Percentiles rank a stretch among this genome's conserved stretches.
phyloP scores from a whole-genome alignment of 2,113 vertebrate genomes.

The Riparia riparia region DNA sequence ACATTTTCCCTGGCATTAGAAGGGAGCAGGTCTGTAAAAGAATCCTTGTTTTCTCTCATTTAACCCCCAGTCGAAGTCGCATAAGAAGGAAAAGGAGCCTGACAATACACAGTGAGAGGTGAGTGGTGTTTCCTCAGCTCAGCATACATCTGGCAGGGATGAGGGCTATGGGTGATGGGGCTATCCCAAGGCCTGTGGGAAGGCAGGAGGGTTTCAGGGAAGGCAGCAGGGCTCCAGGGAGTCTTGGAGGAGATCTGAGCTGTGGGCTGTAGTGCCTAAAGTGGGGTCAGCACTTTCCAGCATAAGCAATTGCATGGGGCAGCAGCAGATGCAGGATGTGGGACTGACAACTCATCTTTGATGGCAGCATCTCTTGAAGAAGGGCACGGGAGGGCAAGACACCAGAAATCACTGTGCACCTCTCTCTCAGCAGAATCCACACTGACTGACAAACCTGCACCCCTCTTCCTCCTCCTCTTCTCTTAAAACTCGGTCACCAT shows the following conservation, averaged over 20 bases:
- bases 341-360: accelerated
- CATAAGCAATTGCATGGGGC: background rate
- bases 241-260: background rate
- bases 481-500: accelerated
- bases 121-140: background rate
- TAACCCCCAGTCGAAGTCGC: background rate
- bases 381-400: background rate
- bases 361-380: background rate
- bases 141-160: accelerated
- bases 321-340: background rate
- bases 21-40: background rate
- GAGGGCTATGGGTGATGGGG: background rate
- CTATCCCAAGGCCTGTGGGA: accelerated
- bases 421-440: conserved; percentile 23
- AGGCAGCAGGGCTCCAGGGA: background rate
- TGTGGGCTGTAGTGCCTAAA: background rate
- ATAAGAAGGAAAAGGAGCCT: conserved; percentile 45
- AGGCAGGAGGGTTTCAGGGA: background rate
- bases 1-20: background rate
- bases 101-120: conserved; percentile 44
- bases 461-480: background rate
- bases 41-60: background rate
- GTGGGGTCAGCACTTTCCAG: accelerated
- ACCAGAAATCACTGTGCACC: background rate
- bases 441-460: background rate